Conservation (phyloP, 2,797 vertebrate species). For the Cichlasoma orientale region DNA sequence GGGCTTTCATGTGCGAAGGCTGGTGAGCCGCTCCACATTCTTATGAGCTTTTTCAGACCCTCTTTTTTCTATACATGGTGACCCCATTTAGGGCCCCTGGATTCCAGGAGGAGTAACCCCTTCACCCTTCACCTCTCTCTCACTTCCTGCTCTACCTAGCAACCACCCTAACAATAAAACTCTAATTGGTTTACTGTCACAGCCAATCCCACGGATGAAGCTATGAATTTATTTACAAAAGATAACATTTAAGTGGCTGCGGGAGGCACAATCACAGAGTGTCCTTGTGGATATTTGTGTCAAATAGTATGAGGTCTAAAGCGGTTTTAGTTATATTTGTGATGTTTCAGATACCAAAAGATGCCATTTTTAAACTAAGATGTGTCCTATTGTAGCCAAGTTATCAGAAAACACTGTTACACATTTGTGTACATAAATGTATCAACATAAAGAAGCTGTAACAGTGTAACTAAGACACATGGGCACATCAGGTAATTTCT, state of each 20-base stretch:
- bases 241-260: constrained; percentile 5
- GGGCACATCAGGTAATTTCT: not conserved
- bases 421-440: not conserved
- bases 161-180: constrained; percentile 65
- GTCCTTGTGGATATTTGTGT: not conserved
- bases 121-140: constrained; percentile 70
- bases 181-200: constrained; percentile 81
- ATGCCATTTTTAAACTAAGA: not conserved
- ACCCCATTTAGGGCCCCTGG: constrained; percentile 62
- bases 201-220: constrained; percentile 36
- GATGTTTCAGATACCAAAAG: not conserved
- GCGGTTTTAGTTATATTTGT: not conserved
- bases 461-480: not conserved
- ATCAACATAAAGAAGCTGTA: not conserved
- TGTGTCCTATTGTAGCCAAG: not conserved
- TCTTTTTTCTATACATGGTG: constrained; percentile 23
- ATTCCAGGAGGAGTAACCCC: constrained; percentile 70
- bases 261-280: not conserved
- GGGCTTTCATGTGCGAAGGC: not conserved
- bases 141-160: constrained; percentile 65
- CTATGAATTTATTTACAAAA: constrained; percentile 41
- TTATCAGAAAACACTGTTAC: not conserved
- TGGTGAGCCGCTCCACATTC: constrained; percentile 18
- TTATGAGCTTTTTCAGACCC: constrained; percentile 33
- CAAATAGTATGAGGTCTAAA: not conserved